Conservation (phyloP, 2,888 invertebrate species). For the Eulithis testata region DNA sequence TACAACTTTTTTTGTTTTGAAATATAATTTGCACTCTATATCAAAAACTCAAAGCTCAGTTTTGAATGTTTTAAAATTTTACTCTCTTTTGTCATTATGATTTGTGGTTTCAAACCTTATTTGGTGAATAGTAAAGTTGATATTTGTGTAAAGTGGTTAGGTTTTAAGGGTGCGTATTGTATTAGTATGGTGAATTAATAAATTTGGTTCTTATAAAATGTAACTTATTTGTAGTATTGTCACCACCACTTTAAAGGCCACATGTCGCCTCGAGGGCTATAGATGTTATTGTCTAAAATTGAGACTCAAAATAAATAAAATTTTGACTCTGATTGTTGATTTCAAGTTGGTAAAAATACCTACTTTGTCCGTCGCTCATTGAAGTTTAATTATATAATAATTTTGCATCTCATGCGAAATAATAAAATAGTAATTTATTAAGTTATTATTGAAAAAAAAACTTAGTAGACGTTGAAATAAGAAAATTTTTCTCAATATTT, state of each 20-base stretch:
- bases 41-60: constrained; percentile 5
- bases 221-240: constrained; percentile 83
- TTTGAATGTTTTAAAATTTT: neutral
- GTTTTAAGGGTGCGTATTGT: constrained; percentile 50
- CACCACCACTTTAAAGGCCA: constrained; percentile 82
- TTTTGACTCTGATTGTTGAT: constrained; percentile 55
- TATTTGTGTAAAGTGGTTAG: constrained; percentile 19
- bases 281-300: constrained; percentile 65
- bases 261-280: constrained; percentile 81
- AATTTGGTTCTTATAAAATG: constrained; percentile 73
- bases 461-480: no score
- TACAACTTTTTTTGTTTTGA: constrained; percentile 25
- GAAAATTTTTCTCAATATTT: no score
- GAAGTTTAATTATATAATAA: no score
- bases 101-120: constrained; percentile 41
- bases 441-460: no score
- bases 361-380: neutral
- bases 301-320: constrained; percentile 32
- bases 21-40: constrained; percentile 21
- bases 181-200: constrained; percentile 67
- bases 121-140: neutral
- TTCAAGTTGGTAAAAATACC: constrained; percentile 29
- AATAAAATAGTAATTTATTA: no score
- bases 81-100: neutral
- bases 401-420: no score